Conservation (phyloP, 2,113 vertebrate genomes). For the Etia nguti region DNA sequence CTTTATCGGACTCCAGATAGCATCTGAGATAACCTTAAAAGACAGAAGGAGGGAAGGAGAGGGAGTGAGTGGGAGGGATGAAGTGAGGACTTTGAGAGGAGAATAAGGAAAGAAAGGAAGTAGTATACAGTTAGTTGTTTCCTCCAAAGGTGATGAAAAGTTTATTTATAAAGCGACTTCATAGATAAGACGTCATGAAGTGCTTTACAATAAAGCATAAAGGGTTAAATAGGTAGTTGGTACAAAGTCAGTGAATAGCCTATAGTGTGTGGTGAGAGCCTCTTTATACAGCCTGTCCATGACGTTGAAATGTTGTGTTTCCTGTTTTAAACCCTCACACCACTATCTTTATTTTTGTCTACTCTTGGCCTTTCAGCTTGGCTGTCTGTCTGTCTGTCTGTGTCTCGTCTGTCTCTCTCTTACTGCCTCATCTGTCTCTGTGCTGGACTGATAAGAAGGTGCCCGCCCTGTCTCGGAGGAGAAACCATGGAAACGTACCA, state of each 20-base stretch:
- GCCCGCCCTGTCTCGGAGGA: constrained; percentile 53
- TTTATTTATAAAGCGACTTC: neutral
- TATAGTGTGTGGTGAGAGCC: neutral
- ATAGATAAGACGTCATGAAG: neutral
- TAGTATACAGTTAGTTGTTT: neutral
- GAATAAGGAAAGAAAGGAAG: neutral
- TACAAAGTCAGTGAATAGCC: constrained; percentile 25
- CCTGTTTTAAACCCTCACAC: constrained; percentile 1
- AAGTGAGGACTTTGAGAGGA: neutral
- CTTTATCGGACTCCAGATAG: constrained; percentile 42
- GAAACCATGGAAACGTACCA: constrained; percentile 73
- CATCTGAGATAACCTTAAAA: constrained; percentile 40
- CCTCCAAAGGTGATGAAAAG: neutral
- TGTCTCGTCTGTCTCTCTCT: neutral
- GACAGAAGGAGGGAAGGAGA: neutral
- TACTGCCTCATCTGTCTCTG: constrained; percentile 42
- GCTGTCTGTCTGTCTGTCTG: constrained; percentile 11
- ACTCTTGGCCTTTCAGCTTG: constrained; percentile 13
- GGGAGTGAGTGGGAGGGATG: neutral
- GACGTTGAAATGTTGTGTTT: constrained; percentile 16
- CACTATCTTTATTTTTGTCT: constrained; percentile 33
- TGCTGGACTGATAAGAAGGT: constrained; percentile 57
- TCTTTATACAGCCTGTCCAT: neutral
- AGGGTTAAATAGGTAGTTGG: neutral
- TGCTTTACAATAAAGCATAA: neutral